Evolutionary conservation across 2,888 invertebrate genomes (phyloP), one percentile per base, ranked within the genome.

Genomic region (Chrysopilus asiliformis): DNA sequence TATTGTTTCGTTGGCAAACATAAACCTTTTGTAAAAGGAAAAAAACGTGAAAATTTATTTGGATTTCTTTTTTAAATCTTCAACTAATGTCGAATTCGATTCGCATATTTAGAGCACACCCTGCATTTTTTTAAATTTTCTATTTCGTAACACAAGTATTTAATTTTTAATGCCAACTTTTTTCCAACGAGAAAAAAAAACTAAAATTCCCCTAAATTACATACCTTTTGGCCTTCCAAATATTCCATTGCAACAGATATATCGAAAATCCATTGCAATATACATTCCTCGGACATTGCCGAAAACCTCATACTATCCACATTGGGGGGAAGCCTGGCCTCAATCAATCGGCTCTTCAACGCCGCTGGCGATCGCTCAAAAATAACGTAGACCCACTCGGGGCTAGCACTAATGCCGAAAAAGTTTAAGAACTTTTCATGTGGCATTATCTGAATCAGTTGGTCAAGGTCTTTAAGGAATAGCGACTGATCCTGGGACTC

Each of bases 391-490:
- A 85, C 64, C 44, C 76, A 76, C 38, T 82, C 81, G 6, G 75
- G 70, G 9, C 78, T 80, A 54, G 86, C 84, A 52, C 81, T 82
- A 22, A 83, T 79, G 2, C 87, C 87, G 47, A 83, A 69, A 28
- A 87, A 71, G 38, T 75, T 70, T 6, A 83, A 66, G 2, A 86
- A 66, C 58, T 84, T 77, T 28, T 75, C 72, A 55, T 83, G 79
- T 38, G 72, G 72, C 43, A 75, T 76, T 9, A 79, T 64, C 50
- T 74, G 72, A 10, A 80, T 75, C 19, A 86, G 64, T 16, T 78
- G 58, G 45, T 83, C 80, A 31, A 87, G 58, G 49, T 85, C 83
- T 43, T 77, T 72, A 29, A 86, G 55, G 65, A 77, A 65, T 27
- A 57, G 52, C n/a, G 57, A 52, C 43, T 68, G 67, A 28, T 60